Conservation (phyloP, 2,888 invertebrate species). For the Cryptocephalus moraei region DNA sequence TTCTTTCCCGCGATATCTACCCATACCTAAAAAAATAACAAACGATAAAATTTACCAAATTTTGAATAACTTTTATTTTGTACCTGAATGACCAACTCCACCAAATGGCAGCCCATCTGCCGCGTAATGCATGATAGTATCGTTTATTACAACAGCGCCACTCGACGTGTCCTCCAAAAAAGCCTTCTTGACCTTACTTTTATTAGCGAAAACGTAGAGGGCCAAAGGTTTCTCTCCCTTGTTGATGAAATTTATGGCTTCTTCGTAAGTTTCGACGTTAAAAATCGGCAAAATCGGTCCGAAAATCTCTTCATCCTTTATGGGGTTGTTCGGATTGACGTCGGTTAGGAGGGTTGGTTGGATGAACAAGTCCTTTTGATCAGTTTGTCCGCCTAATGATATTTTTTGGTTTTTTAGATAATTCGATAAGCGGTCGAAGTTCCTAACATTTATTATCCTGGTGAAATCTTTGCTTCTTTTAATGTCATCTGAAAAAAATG, state of each 20-base stretch:
- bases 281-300: constrained; percentile 91
- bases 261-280: constrained; percentile 67
- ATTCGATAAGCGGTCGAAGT: constrained; percentile 41
- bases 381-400: constrained; percentile 67
- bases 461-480: constrained; percentile 56
- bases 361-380: constrained; percentile 69
- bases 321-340: constrained; percentile 61
- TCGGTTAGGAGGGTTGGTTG: constrained; percentile 76
- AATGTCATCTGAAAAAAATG: constrained; percentile 9
- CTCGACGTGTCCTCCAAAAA: constrained; percentile 64
- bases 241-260: constrained; percentile 88
- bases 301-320: constrained; percentile 93
- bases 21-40: constrained; percentile 56
- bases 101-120: constrained; percentile 94
- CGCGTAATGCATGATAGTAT: constrained; percentile 72
- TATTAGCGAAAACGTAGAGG: constrained; percentile 73
- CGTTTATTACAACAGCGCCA: constrained; percentile 78
- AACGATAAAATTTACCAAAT: background rate
- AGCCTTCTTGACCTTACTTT: constrained; percentile 44
- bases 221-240: constrained; percentile 82
- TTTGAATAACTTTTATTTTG: background rate
- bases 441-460: constrained; percentile 74
- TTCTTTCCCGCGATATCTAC: constrained; percentile 82
- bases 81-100: constrained; percentile 76
- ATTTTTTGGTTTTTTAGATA: constrained; percentile 61